Base-by-base conservation (phyloP, 2,888 invertebrate genomes). In the Drosophila yooni region DNA sequence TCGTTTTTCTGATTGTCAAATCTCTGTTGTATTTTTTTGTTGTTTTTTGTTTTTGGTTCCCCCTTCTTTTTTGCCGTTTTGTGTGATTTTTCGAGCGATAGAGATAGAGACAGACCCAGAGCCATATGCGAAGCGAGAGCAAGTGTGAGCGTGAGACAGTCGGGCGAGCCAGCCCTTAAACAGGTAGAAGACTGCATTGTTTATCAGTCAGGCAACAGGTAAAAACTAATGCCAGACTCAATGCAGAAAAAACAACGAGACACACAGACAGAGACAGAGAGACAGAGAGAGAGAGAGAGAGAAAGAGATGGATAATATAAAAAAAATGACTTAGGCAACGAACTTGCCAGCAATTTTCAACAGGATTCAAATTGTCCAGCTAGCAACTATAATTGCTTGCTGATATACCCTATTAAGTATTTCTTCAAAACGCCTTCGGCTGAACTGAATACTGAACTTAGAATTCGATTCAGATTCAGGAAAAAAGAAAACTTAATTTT, bases 131-230 rank as follows among this genome's bases (percentile, higher is more conserved):
- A 15, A 25, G 34, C 27, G 34, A 21, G 36, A 36, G 54, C 3
- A n/a, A 48, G 29, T 36, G 70, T 25, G 65, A 40, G 62, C 21
- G 27, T 3, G 36, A 57, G 38, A 43, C 34, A 50, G 63, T 60
- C 56, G 53, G 54, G 38, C 50, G 62, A 64, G 71, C 43, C 63
- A 79, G 80, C 79, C 84, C 76, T 79, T 73, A 78, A 79, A 83
- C 83, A 83, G 83, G 88, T 87, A 83, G 82, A 74, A 61, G 79
- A 79, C 68, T 76, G 88, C 86, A 84, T 84, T 88, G 81, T 83
- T 88, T 84, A 88, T 85, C 86, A 74, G 76, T 66, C 54, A 43
- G 70, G 60, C 54, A 60, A 79, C 85, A 85, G 85, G 85, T 85
- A 85, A 73, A 69, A 82, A 88, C 82, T 75, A 83, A 81, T 77